Evolutionary conservation across 2,888 invertebrate species (phyloP), one percentile per base, ranked within the genome.

Genomic region (Amblyteles armatorius): DNA sequence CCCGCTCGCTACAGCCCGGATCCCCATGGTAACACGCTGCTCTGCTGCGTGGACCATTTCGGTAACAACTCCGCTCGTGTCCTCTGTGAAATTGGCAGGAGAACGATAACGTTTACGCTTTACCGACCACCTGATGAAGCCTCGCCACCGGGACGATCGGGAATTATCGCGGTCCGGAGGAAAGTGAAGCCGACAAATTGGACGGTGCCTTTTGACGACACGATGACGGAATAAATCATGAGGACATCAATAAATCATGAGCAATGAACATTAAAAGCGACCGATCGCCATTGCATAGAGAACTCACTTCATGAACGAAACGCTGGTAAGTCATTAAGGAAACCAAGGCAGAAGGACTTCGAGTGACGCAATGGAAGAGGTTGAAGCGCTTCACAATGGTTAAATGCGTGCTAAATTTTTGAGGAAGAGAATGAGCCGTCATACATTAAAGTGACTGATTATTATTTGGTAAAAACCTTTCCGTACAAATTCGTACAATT

Each of bases 51-150:
- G 87, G 86, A 84, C 90, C 84, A 90, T 91, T 90, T 91, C 88
- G 83, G 79, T 26, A 26, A 60, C 60, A 84, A 87, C 57, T 82
- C 83, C 48, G 80, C 80, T 85, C 77, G 87, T 86, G 86, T 87
- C 86, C 44, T 86, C 89, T 88, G 87, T 89, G 88, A 91, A 91
- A 91, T 91, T 90, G 90, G 85, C 88, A 87, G 84, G 60, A 78
- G 68, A 52, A 73, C 83, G 80, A 81, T 85, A 90, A 88, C 87
- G 85, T 82, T 82, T 79, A 79, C 79, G 85, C 87, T 87, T 87
- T 82, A 86, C 85, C 77, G 85, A 85, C 85, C 85, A 85, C 85
- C 85, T 85, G 85, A 82, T 85, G 83, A 80, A 55, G 63, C 63
- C 36, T 48, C 73, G 72, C 72, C 44, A 79, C 50, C 16, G 26